Conservation (phyloP, 2,113 vertebrate species). For the Hirundichthys speculiger region DNA sequence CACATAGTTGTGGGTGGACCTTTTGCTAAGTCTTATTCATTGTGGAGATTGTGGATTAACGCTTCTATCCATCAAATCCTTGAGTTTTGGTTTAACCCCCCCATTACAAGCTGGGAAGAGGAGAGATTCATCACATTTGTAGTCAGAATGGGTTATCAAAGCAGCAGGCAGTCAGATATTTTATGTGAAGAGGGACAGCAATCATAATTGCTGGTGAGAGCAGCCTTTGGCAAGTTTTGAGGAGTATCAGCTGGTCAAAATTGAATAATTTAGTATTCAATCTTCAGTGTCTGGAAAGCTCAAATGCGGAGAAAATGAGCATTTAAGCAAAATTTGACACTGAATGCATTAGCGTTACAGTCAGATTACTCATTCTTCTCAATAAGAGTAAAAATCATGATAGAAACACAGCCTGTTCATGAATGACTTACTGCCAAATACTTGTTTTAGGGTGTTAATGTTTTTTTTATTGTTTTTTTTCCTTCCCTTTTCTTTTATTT, state of each 20-base stretch:
- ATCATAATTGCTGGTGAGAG: slow-evolving; percentile 74
- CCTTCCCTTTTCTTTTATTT: no score
- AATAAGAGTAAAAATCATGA: no score
- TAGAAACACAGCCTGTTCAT: no score
- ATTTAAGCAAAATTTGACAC: not conserved
- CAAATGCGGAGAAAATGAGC: slow-evolving; percentile 3
- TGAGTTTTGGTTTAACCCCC: slow-evolving; percentile 20
- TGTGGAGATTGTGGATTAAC: slow-evolving; percentile 19
- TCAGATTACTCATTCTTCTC: no score
- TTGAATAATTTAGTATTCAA: slow-evolving; percentile 37
- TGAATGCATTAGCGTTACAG: not conserved
- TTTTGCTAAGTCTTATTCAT: slow-evolving; percentile 7
- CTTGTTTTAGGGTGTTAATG: no score
- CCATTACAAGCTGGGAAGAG: slow-evolving; percentile 3
- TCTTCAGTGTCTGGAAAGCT: slow-evolving; percentile 3
- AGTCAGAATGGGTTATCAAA: slow-evolving; percentile 70
- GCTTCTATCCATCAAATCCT: slow-evolving; percentile 20
- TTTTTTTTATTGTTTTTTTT: no score
- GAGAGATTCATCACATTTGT: slow-evolving; percentile 55
- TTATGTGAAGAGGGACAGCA: slow-evolving; percentile 66
- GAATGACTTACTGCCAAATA: no score
- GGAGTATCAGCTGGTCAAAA: slow-evolving; percentile 54
- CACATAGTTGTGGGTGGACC: not conserved
- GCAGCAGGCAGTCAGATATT: slow-evolving; percentile 53
- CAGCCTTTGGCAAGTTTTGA: slow-evolving; percentile 57